Conservation (phyloP, 2,888 invertebrate genomes). For the Drosophila pseudotakahashii region DNA sequence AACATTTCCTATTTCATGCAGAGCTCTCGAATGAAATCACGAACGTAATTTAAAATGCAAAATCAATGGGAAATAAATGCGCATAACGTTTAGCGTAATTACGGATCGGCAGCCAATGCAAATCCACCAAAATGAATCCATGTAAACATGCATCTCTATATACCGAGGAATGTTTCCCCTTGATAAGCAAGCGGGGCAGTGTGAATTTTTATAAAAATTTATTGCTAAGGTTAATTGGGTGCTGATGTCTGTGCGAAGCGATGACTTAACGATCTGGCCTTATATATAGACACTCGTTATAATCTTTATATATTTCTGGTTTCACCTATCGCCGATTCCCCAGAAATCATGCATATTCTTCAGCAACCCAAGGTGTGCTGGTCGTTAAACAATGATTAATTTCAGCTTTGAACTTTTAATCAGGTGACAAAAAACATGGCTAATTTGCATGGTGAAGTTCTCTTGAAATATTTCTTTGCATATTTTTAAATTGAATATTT, state of each 20-base stretch:
- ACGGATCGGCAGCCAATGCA: slow-evolving; percentile 43
- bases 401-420: background rate
- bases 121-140: slow-evolving; percentile 37
- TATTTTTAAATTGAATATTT: background rate
- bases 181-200: slow-evolving; percentile 52
- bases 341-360: slow-evolving; percentile 26
- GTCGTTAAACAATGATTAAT: slow-evolving; percentile 22
- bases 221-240: slow-evolving; percentile 69
- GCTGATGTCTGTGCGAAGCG: slow-evolving; percentile 35
- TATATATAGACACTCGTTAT: slow-evolving; percentile 8
- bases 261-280: slow-evolving; percentile 35
- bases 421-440: slow-evolving; percentile 13
- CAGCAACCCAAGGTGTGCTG: background rate
- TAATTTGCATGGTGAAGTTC: slow-evolving; percentile 12
- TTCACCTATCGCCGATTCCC: slow-evolving; percentile 8
- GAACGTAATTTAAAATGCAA: slow-evolving; percentile 56
- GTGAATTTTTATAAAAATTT: slow-evolving; percentile 36
- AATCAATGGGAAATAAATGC: slow-evolving; percentile 67
- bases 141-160: slow-evolving; percentile 13
- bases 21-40: slow-evolving; percentile 49
- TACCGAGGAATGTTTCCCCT: slow-evolving; percentile 13
- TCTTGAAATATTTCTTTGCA: slow-evolving; percentile 1
- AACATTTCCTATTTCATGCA: slow-evolving; percentile 29
- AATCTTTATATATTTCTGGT: slow-evolving; percentile 24
- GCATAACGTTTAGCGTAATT: slow-evolving; percentile 74